A percentile compares a stretch with the other conserved stretches of the same genome.
Evolutionary conservation across 2,888 invertebrate genomes (phyloP).

Genomic region (Neelides folsomi): DNA sequence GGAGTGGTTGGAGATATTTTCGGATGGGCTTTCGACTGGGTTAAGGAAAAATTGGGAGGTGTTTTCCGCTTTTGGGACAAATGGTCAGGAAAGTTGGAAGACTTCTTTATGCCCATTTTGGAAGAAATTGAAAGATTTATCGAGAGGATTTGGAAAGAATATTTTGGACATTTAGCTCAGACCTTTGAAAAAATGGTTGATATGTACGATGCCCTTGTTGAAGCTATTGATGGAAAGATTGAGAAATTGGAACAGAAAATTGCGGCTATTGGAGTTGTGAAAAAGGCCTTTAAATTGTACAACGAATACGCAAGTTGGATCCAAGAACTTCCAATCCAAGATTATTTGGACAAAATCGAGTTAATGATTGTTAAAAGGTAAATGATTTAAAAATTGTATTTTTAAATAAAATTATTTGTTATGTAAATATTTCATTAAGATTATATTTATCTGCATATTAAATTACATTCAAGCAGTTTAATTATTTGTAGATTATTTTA

Average conservation of each 20-base stretch:
- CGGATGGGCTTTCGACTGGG: not conserved
- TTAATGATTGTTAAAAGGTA: constrained; percentile 27
- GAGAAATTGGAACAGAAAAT: constrained; percentile 25
- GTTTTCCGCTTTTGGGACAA: constrained; percentile 3
- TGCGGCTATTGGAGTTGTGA: constrained; percentile 26
- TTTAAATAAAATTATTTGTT: too few relatives aligned
- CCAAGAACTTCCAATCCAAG: constrained; percentile 35
- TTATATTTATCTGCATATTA: too few relatives aligned
- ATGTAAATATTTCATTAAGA: too few relatives aligned
- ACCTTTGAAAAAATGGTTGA: constrained; percentile 15
- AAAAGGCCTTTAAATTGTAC: constrained; percentile 25
- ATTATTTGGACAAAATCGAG: constrained; percentile 28
- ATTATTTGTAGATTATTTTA: too few relatives aligned
- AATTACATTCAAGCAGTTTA: too few relatives aligned
- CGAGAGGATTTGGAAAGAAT: constrained; percentile 15
- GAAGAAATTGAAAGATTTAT: constrained; percentile 16
- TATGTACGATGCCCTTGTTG: constrained; percentile 16
- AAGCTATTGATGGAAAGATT: constrained; percentile 24
- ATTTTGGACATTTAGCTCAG: constrained; percentile 9
- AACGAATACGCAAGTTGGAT: constrained; percentile 34
- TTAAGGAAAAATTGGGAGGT: not conserved
- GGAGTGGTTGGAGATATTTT: constrained; percentile 1
- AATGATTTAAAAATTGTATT: constrained; percentile 1
- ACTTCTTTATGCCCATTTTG: constrained; percentile 19
- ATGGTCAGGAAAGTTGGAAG: constrained; percentile 22